phyloP scores from a whole-genome alignment of 2,113 vertebrate species.

The Sigmodon hispidus region DNA sequence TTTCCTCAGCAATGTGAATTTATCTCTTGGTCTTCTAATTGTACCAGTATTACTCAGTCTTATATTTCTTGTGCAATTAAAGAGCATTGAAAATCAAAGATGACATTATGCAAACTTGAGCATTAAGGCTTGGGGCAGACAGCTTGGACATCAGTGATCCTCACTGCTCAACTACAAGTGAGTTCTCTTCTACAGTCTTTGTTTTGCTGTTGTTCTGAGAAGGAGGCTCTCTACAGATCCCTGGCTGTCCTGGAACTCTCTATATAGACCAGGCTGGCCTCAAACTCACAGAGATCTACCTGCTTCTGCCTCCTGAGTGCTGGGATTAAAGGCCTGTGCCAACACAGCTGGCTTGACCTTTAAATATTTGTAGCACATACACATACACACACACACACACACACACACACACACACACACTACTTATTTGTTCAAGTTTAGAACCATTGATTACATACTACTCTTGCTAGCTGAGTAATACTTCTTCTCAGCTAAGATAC shows the following conservation, averaged over 20 bases:
- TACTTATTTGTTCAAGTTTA: background rate
- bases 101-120: background rate
- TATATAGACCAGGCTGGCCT: background rate
- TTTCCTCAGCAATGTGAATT: background rate
- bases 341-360: background rate
- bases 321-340: background rate
- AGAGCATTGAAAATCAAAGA: background rate
- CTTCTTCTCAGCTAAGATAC: slow-evolving; percentile 37
- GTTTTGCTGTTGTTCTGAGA: background rate
- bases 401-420: background rate
- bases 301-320: background rate
- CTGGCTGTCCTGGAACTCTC: background rate
- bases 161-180: background rate
- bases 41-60: background rate
- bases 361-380: background rate
- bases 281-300: background rate
- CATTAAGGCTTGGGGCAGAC: background rate
- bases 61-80: background rate
- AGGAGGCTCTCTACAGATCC: background rate
- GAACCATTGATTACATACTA: background rate
- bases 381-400: background rate
- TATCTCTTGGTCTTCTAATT: background rate
- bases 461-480: slow-evolving; percentile 8
- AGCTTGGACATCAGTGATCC: background rate
- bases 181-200: background rate